Conservation (phyloP, 1,140 invertebrate species). For the Drosophila paulistorum region DNA sequence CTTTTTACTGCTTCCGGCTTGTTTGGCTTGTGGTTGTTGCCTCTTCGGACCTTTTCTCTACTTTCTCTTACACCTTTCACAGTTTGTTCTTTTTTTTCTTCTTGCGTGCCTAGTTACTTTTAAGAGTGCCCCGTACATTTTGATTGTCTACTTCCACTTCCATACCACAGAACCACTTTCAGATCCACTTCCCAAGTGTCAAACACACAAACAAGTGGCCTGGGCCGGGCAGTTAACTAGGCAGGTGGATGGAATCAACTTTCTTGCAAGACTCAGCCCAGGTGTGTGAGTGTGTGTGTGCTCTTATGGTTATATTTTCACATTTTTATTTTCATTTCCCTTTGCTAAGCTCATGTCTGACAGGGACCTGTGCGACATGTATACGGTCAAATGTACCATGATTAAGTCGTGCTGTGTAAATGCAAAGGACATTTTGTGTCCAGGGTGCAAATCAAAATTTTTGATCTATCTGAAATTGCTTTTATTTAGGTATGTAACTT, state of each 20-base stretch:
- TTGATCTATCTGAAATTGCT: too few relatives aligned
- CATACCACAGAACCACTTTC: neutral
- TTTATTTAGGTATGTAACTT: too few relatives aligned
- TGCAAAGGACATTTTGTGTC: neutral
- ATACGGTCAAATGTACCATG: neutral
- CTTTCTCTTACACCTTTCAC: neutral
- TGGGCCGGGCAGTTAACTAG: slow-evolving; percentile 4
- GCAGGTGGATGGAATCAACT: slow-evolving; percentile 10
- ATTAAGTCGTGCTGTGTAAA: neutral
- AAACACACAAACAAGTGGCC: slow-evolving; percentile 3
- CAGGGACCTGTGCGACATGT: neutral
- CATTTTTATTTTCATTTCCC: slow-evolving; percentile 1
- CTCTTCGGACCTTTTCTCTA: neutral
- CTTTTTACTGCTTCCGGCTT: slow-evolving; percentile 62
- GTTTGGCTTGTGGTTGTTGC: slow-evolving; percentile 65
- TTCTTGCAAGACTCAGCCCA: slow-evolving; percentile 1
- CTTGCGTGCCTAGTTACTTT: slow-evolving; percentile 1
- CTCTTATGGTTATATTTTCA: slow-evolving; percentile 1
- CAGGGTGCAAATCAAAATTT: neutral
- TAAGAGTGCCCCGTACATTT: slow-evolving; percentile 3
- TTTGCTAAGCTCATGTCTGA: neutral
- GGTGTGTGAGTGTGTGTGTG: neutral
- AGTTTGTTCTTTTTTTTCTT: neutral
- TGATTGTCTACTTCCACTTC: slow-evolving; percentile 8
- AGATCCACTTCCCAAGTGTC: slow-evolving; percentile 7